Evolutionary conservation across 2,888 invertebrate species (phyloP), one percentile per base, ranked within the genome.

Genomic region (Hypercompe scribonia): DNA sequence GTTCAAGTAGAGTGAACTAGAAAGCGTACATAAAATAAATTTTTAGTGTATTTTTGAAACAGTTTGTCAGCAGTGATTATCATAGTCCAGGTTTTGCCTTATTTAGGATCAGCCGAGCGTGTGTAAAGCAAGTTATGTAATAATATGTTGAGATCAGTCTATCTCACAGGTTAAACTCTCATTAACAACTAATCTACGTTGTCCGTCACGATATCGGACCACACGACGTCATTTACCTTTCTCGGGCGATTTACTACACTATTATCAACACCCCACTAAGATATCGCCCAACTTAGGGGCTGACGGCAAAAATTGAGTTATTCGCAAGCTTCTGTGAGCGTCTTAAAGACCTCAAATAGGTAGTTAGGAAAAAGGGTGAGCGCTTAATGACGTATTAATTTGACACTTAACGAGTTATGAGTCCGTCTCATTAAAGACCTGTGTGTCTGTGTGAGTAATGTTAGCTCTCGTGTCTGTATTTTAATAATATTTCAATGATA

Each of bases 381-480:
- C 78, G 84, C 81, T 84, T 87, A 87, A 89, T 87, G 88, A 83
- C 78, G 85, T 89, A 89, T 89, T 89, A 89, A 89, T 89, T 88
- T 87, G 85, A 84, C 77, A 84, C 82, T 78, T 73, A 80, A 76
- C 77, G 78, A 85, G 85, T 81, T 83, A 86, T 86, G 88, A 88
- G 75, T 77, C 5, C 24, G 83, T 77, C 76, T 71, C 77, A 83
- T 84, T 81, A 81, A 72, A 31, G 69, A 42, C 15, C 2, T 28
- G 33, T 75, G 66, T 75, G 24, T 54, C 24, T 70, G n/a, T 73
- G 68, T 77, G 71, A 75, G 65, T 64, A 73, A 73, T 73, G 73
- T 79, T 66, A 46, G 7, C 24, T 24, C 0, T 21, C 5, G 46
- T 50, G 8, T 50, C n/a, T 54, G n/a, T 54, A 11, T n/a, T n/a